Conservation (phyloP, 1,140 invertebrate species). For the Meloidogyne chitwoodi region DNA sequence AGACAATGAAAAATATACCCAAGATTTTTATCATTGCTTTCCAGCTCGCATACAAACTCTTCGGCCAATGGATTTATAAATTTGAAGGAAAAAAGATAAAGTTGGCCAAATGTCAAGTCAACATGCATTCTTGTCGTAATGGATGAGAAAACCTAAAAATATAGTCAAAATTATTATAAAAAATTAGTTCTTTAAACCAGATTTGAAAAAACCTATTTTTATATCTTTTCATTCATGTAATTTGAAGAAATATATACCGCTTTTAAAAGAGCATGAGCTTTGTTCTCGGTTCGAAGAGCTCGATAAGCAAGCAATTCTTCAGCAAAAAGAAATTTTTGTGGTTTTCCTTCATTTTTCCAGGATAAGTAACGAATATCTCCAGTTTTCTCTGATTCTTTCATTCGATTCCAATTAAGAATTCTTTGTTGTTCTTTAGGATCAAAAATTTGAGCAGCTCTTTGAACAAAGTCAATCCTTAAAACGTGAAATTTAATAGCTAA, state of each 20-base stretch:
- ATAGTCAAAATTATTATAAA: no score
- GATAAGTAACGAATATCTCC: not conserved
- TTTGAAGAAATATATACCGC: slow-evolving; percentile 22
- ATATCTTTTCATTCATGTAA: no score
- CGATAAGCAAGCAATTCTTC: slow-evolving; percentile 41
- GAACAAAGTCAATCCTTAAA: slow-evolving; percentile 38
- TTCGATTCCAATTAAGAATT: slow-evolving; percentile 32
- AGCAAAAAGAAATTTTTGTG: slow-evolving; percentile 39
- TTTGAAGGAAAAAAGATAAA: slow-evolving; percentile 34
- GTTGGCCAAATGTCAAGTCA: slow-evolving; percentile 27
- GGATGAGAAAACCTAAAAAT: slow-evolving; percentile 9
- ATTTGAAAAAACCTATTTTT: no score
- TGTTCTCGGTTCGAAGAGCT: slow-evolving; percentile 33
- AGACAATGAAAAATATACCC: not conserved
- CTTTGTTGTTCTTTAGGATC: slow-evolving; percentile 12
- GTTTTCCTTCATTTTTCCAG: not conserved
- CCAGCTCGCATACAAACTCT: slow-evolving; percentile 31
- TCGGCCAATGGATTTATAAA: slow-evolving; percentile 44
- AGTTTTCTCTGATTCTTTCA: slow-evolving; percentile 18
- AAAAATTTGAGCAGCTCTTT: slow-evolving; percentile 36
- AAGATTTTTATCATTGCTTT: slow-evolving; percentile 34
- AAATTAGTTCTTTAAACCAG: no score
- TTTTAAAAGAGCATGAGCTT: slow-evolving; percentile 31
- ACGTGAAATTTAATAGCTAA: not conserved
- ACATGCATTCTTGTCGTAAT: slow-evolving; percentile 27